Base-by-base conservation (phyloP, 2,888 invertebrate species). In the Agrochola circellaris region DNA sequence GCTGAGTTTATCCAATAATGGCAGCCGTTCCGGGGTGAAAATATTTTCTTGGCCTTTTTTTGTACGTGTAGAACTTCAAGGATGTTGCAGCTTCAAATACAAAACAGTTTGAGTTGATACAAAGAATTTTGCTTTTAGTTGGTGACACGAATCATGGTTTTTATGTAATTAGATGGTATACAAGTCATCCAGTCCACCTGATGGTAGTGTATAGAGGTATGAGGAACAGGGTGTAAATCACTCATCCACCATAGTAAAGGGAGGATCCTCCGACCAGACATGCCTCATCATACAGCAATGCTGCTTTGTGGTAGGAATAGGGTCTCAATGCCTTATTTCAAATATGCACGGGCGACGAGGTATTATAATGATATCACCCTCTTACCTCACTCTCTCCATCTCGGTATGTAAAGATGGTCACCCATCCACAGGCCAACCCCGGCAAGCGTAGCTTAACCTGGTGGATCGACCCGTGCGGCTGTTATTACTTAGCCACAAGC, bases 1-100 rank as follows among this genome's bases (percentile, higher is more conserved):
- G n/a, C 73, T 62, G 80, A 70, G 80, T 73, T 70, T 71, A 68
- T 61, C 70, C 51, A 82, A 68, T 84, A 80, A 84, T 60, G 58
- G 74, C 34, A 54, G 3, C 51, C 15, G 15, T 84, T 70, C 60
- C 64, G 61, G 56, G 20, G 38, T 38, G 15, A 58, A 74, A 73
- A 80, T 69, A 13, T 58, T 66, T 66, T 45, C 34, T 38, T 26
- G 17, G 17, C 67, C 67, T 54, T 72, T 51, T 81, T 72, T 17
- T 51, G 0, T 8, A 58, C 45, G n/a, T 64, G 67, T 17, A 17
- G 26, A 72, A 72, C 38, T 81, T 68, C 58, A 9, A 60, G 34
- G 48, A 7, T 30, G 23, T 26, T 34, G 9, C 7, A 17, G 62
- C 11, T 26, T 26, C 17, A 9, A 51, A 34, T 54, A 58, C 17